These are phyloP conservation scores for Stictocephala bisonia DNA, from an alignment of 2,888 invertebrate genomes.

Conservation along the genomic window DNA sequence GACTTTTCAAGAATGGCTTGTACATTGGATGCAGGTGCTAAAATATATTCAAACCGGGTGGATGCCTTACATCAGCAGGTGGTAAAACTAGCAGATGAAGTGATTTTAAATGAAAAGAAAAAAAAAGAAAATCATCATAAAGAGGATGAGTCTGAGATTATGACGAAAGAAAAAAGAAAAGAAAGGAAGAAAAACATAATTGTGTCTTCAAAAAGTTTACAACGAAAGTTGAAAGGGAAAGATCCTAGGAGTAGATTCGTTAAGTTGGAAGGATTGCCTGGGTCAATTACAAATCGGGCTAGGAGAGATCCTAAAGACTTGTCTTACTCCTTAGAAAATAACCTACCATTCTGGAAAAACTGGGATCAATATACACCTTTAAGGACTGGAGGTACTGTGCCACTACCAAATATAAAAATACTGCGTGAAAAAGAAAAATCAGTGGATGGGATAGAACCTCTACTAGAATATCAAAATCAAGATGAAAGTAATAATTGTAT, in stretches of 20 bases:
- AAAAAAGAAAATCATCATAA: neutral
- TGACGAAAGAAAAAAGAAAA: constrained; percentile 15
- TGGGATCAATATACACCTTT: neutral
- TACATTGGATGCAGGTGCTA: constrained; percentile 88
- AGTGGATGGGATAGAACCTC: no score
- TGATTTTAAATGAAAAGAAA: neutral
- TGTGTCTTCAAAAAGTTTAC: constrained; percentile 5
- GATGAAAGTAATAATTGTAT: no score
- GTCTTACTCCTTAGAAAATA: neutral
- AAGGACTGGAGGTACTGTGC: neutral
- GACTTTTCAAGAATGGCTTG: constrained; percentile 68
- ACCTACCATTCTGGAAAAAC: neutral
- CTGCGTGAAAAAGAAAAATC: neutral
- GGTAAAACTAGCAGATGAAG: constrained; percentile 15
- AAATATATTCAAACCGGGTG: constrained; percentile 88
- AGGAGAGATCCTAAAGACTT: constrained; percentile 20
- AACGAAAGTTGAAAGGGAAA: constrained; percentile 1
- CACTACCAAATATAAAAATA: constrained; percentile 1
- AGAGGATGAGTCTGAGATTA: neutral
- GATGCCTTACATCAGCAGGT: constrained; percentile 66
- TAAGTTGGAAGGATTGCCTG: constrained; percentile 1
- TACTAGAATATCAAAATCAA: no score
- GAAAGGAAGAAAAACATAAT: neutral
- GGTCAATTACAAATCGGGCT: neutral
- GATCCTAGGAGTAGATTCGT: constrained; percentile 5